Evolutionary conservation across 2,113 vertebrate species (phyloP).

Genomic region (Carettochelys insculpta): DNA sequence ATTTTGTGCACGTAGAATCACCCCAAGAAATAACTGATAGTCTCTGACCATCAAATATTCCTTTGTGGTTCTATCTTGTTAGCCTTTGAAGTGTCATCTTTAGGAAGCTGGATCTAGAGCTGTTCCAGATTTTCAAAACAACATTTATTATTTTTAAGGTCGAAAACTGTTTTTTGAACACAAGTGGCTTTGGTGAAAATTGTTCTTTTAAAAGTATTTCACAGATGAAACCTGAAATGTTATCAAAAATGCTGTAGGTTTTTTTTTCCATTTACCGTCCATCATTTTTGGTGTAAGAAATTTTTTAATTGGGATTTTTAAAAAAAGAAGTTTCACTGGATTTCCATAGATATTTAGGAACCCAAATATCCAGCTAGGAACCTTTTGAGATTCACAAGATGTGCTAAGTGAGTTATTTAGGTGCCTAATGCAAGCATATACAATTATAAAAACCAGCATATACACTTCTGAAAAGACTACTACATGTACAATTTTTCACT

Average conservation of each 20-base stretch:
- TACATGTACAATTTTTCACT: not conserved
- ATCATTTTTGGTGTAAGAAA: not conserved
- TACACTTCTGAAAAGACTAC: too few species aligned
- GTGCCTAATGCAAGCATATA: not conserved
- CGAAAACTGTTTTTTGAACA: not conserved
- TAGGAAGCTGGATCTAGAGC: not conserved
- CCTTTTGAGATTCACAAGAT: not conserved
- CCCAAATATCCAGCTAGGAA: not conserved
- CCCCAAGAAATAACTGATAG: not conserved
- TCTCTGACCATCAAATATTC: not conserved
- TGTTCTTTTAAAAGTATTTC: not conserved
- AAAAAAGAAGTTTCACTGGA: not conserved
- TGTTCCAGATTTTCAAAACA: not conserved
- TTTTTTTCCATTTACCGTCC: not conserved
- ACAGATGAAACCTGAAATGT: not conserved
- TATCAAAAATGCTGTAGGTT: not conserved
- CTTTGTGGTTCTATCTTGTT: not conserved
- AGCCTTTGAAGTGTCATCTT: not conserved
- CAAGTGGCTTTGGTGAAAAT: not conserved
- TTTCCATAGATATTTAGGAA: not conserved
- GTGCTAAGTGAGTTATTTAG: not conserved
- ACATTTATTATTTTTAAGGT: not conserved
- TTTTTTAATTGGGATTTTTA: not conserved
- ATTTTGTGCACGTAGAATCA: not conserved
- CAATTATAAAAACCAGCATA: too few species aligned